These are phyloP conservation scores for Melanotaenia parkinsoni DNA, from an alignment of 2,797 vertebrate species.

Conservation along the genomic window DNA sequence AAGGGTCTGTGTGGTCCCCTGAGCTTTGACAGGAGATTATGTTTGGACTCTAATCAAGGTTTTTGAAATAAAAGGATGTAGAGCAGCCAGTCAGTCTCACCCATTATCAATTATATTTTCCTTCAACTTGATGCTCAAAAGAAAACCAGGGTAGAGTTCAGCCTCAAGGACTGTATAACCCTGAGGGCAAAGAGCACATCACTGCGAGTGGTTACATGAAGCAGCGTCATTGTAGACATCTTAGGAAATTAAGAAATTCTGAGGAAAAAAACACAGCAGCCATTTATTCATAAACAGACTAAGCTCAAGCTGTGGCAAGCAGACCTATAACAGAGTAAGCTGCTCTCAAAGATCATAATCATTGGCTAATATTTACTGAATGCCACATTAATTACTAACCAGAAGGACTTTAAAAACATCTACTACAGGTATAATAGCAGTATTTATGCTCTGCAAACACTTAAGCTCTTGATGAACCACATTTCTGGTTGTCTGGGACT, in stretches of 20 bases:
- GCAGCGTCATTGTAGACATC: neutral
- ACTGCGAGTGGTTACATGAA: neutral
- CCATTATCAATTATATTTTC: neutral
- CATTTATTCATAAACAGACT: slow-evolving; percentile 19
- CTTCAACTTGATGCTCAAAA: neutral
- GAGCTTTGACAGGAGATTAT: neutral
- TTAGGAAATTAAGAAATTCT: neutral
- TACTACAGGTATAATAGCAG: neutral
- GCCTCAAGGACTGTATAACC: neutral
- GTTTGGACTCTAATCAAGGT: neutral
- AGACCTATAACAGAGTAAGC: neutral
- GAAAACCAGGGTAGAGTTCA: neutral
- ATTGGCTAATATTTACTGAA: too few species aligned
- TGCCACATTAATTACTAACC: too few species aligned
- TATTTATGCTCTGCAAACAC: neutral
- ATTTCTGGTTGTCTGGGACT: neutral
- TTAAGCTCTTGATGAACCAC: neutral
- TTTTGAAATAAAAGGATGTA: slow-evolving; percentile 9
- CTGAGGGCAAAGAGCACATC: neutral
- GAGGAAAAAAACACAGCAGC: neutral
- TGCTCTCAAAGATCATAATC: neutral
- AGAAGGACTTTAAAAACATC: neutral
- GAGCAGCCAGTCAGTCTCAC: neutral
- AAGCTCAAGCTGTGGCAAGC: neutral
- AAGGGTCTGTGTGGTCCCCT: neutral